These are phyloP conservation scores for Zophobas atratus DNA, from an alignment of 1,140 invertebrate genomes.

Conservation along the genomic window DNA sequence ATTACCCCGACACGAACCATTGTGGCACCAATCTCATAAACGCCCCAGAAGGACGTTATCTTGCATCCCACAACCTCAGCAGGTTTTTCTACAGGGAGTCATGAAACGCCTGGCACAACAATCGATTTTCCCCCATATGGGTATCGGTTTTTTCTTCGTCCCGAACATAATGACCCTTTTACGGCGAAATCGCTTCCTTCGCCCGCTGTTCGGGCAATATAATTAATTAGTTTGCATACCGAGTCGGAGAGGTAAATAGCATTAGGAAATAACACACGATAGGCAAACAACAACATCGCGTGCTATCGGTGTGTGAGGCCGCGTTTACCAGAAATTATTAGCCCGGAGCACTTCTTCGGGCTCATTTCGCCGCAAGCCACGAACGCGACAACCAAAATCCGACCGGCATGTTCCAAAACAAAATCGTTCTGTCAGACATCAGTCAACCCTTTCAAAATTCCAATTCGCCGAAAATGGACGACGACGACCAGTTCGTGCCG, in stretches of 20 bases:
- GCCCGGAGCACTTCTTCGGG: conserved; percentile 18
- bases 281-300: conserved; percentile 27
- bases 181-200: conserved; percentile 12
- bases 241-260: conserved; percentile 27
- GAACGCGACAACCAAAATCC: conserved; percentile 9
- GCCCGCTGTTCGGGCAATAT: neutral
- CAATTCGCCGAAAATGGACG: conserved; percentile 58
- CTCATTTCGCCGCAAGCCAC: conserved; percentile 15
- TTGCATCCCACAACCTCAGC: neutral
- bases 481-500: conserved; percentile 64
- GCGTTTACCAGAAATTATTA: conserved; percentile 18
- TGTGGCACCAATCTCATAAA: conserved; percentile 21
- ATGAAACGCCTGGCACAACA: conserved; percentile 33
- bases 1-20: neutral
- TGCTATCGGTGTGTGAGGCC: conserved; percentile 9
- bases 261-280: conserved; percentile 15
- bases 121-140: conserved; percentile 30
- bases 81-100: conserved; percentile 32
- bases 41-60: conserved; percentile 3
- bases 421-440: conserved; percentile 23
- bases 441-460: conserved; percentile 50
- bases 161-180: conserved; percentile 9
- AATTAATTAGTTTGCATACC: conserved; percentile 38
- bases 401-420: conserved; percentile 36
- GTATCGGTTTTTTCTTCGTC: conserved; percentile 1